These are phyloP conservation scores for Pseudococcus longispinus DNA, from an alignment of 2,888 invertebrate genomes.

Conservation along the genomic window DNA sequence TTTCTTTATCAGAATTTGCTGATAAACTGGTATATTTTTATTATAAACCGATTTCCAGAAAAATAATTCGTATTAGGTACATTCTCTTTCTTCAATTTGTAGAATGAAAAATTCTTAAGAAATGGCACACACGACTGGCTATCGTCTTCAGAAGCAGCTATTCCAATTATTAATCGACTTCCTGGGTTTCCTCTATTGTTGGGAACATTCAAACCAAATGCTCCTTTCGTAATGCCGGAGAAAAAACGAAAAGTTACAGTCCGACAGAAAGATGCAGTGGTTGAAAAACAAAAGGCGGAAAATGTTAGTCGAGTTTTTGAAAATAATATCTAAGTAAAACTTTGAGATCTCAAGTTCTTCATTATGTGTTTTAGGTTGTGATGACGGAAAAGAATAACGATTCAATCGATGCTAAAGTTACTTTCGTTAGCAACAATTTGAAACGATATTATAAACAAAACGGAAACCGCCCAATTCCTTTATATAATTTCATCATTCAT, in stretches of 20 bases:
- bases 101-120: not conserved
- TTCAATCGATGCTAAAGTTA: slow-evolving; percentile 9
- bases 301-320: not conserved
- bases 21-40: not conserved
- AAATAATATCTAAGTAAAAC: not conserved
- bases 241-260: not conserved
- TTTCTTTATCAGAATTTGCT: slow-evolving; percentile 2
- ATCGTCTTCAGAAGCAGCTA: not conserved
- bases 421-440: not conserved
- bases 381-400: not conserved
- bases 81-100: not conserved
- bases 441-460: not conserved
- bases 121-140: not conserved
- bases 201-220: slow-evolving; percentile 19
- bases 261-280: not conserved
- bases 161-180: not conserved
- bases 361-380: not conserved
- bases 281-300: not conserved
- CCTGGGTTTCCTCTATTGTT: not conserved
- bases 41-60: not conserved
- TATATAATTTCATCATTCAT: slow-evolving; percentile 45
- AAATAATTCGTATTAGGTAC: not conserved
- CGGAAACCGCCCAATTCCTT: not conserved
- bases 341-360: not conserved
- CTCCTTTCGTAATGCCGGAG: slow-evolving; percentile 12